These are phyloP conservation scores for Anguilla marmorata DNA, from an alignment of 2,797 vertebrate species.

Conservation along the genomic window DNA sequence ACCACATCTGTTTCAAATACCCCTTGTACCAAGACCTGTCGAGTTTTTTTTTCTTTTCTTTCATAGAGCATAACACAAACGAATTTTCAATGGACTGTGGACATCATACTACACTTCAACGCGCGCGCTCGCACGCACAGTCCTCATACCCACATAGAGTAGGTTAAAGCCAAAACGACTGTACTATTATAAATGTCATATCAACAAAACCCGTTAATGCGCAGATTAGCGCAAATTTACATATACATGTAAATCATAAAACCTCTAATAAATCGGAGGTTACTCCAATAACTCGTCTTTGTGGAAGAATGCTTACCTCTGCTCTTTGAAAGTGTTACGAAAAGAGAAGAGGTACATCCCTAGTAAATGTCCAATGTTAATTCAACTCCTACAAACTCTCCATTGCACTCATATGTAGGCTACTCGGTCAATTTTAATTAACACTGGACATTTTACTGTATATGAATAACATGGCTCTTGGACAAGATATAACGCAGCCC, in stretches of 20 bases:
- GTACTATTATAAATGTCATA: not conserved
- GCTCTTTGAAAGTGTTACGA: not conserved
- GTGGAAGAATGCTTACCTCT: not conserved
- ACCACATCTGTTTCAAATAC: constrained; percentile 27
- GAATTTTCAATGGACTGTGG: not conserved
- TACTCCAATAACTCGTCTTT: not conserved
- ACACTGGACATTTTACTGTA: no score
- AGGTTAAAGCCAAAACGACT: not conserved
- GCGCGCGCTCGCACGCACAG: not conserved
- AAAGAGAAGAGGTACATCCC: not conserved
- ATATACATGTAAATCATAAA: not conserved
- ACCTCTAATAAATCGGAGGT: not conserved
- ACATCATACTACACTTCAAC: not conserved
- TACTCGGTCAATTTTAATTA: no score
- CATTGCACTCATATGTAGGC: no score
- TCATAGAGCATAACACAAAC: not conserved
- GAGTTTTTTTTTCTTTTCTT: not conserved
- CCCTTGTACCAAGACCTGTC: not conserved
- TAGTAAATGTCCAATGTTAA: not conserved
- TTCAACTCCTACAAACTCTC: no score
- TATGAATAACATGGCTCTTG: not conserved
- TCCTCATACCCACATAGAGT: not conserved
- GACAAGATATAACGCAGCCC: not conserved
- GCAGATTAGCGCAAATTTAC: not conserved
- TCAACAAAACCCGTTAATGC: not conserved